Base-by-base conservation (phyloP, 2,797 vertebrate genomes). In the Enteromius thamalakanensis region DNA sequence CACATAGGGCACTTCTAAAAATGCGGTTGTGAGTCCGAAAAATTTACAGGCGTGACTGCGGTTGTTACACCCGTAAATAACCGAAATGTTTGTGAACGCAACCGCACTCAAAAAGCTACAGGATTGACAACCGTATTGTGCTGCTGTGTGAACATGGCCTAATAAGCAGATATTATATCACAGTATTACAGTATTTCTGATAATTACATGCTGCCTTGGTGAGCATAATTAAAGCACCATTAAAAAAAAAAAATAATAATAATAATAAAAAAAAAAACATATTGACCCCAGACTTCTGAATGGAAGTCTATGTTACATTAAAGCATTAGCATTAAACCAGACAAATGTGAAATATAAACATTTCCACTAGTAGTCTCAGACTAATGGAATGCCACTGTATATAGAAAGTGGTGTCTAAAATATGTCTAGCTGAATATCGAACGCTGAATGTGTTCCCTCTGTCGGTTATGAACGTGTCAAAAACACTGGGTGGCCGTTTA, bases 401-500 rank as follows among this genome's bases (percentile, higher is more conserved):
- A 23, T 79, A 65, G 19, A 68, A 49, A 29, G 32, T 76, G n/a
- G n/a, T 29, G 19, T 69, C 49, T 49, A 26, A 42, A 78, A 64
- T 23, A 70, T 6, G 23, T 34, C 45, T 76, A 53, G 53, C 21
- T 69, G 65, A 60, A 83, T 70, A 83, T 83, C 15, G 15, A 78
- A 40, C 40, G 19, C 21, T 51, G 40, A 83, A 74, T 32, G 29
- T 26, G 60, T 79, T 86, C 32, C 21, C 55, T 84, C 51, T 55
- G 80, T 74, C 40, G 15, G 19, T 55, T 75, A 68, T 45, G 78
- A 65, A 68, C 4, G 47, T 84, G 78, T 84, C 68, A 65, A 21
- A 68, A 70, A 40, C 69, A 75, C 51, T 78, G 65, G 65, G 77
- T 68, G 81, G 81, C 67, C 29, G 68, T 76, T 70, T 62, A 77